phyloP scores from a whole-genome alignment of 2,888 invertebrate genomes.

The Clitarchus hookeri region DNA sequence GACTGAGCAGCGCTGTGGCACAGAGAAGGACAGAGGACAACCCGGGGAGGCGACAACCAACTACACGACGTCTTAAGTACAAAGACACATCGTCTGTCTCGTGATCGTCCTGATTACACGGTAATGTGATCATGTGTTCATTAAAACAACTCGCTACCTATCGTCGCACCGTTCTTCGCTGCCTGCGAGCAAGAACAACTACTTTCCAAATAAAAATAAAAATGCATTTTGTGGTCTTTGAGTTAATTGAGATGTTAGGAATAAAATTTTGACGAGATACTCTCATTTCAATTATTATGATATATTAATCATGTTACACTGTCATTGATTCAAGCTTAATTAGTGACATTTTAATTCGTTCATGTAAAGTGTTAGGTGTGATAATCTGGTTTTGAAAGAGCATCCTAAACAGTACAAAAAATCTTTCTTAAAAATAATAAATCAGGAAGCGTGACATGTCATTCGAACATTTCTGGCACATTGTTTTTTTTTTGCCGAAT shows the following conservation, averaged over 20 bases:
- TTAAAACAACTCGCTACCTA: conserved; percentile 9
- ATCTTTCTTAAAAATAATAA: too few relatives aligned
- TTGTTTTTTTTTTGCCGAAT: too few relatives aligned
- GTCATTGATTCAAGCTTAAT: not conserved
- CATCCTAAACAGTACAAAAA: not conserved
- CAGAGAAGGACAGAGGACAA: not conserved
- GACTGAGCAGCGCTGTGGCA: not conserved
- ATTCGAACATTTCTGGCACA: too few relatives aligned
- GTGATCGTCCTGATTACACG: not conserved
- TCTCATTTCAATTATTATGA: not conserved
- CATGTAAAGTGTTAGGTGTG: too few relatives aligned
- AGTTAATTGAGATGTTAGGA: not conserved
- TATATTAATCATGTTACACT: not conserved
- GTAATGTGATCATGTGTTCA: not conserved
- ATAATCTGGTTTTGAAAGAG: not conserved
- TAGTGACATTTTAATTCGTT: not conserved
- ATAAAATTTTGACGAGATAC: not conserved
- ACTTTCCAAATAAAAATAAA: not conserved
- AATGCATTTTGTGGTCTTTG: not conserved
- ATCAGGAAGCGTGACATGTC: too few relatives aligned
- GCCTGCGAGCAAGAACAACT: not conserved
- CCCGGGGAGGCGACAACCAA: not conserved
- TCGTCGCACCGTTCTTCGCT: not conserved
- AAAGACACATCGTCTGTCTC: not conserved
- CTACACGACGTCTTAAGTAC: not conserved